Conservation (phyloP, 2,888 invertebrate genomes). For the Hedychridium roseum region DNA sequence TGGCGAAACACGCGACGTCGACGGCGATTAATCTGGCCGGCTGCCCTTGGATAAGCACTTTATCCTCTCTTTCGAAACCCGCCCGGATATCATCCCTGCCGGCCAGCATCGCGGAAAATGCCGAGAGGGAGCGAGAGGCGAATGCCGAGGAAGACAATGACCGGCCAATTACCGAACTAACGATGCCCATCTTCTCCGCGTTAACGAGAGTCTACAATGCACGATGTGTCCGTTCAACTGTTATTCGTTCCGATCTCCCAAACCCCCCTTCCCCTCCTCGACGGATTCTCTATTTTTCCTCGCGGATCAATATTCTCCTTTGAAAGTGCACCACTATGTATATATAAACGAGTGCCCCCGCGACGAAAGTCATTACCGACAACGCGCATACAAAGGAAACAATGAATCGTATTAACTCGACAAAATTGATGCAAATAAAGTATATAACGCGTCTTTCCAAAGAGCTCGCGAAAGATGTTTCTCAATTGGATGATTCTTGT, state of each 20-base stretch:
- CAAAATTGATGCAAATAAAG: too few relatives aligned
- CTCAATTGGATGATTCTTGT: too few relatives aligned
- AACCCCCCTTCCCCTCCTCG: neutral
- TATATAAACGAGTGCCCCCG: too few relatives aligned
- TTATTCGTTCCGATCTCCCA: constrained; percentile 4
- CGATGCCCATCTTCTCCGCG: constrained; percentile 14
- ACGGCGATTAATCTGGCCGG: constrained; percentile 26
- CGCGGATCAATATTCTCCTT: too few relatives aligned
- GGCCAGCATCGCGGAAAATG: constrained; percentile 18
- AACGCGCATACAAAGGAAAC: too few relatives aligned
- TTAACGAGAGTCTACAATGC: constrained; percentile 26
- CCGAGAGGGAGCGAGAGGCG: too few relatives aligned
- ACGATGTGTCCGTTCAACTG: constrained; percentile 19
- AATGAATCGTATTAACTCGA: too few relatives aligned
- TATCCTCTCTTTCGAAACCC: constrained; percentile 26
- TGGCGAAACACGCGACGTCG: constrained; percentile 12
- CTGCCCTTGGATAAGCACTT: constrained; percentile 18
- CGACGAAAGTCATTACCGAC: too few relatives aligned
- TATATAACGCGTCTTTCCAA: too few relatives aligned
- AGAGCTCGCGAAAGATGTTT: too few relatives aligned
- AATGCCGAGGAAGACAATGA: constrained; percentile 18
- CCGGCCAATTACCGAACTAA: constrained; percentile 27
- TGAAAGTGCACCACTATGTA: too few relatives aligned
- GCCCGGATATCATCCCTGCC: constrained; percentile 22
- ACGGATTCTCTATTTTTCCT: neutral